Conservation (phyloP, 2,797 vertebrate species). For the Phyllotis vaccarum region DNA sequence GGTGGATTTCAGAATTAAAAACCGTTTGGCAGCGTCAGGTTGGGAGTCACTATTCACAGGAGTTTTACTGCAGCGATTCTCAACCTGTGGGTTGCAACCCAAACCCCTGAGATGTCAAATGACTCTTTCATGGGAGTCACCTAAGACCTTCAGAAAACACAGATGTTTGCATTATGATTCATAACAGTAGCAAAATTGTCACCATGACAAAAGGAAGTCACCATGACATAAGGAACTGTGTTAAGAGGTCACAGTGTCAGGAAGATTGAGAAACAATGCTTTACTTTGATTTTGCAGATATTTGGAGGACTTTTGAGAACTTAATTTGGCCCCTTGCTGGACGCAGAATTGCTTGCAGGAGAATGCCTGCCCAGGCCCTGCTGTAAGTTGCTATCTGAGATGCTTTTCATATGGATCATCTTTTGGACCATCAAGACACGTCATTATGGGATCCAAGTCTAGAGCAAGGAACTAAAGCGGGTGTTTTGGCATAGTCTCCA, state of each 20-base stretch:
- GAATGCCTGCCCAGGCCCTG: neutral
- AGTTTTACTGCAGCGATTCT: neutral
- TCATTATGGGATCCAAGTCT: neutral
- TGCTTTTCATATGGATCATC: neutral
- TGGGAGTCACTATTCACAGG: neutral
- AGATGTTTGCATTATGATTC: neutral
- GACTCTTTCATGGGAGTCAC: neutral
- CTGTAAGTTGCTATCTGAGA: neutral
- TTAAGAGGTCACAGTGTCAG: neutral
- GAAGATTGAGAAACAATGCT: neutral
- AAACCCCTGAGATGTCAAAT: neutral
- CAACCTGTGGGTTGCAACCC: neutral
- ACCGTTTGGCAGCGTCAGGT: neutral
- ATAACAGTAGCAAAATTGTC: neutral
- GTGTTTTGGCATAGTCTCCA: neutral
- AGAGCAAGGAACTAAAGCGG: neutral
- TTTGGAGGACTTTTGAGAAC: neutral
- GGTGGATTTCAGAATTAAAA: neutral
- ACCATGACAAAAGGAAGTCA: too few species aligned
- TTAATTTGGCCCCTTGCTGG: neutral
- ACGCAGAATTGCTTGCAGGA: neutral
- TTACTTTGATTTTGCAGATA: neutral
- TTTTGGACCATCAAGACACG: neutral
- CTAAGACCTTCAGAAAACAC: neutral
- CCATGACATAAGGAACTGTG: neutral